These are phyloP conservation scores for Peromyscus californicus DNA, from an alignment of 2,113 vertebrate genomes.

Conservation along the genomic window DNA sequence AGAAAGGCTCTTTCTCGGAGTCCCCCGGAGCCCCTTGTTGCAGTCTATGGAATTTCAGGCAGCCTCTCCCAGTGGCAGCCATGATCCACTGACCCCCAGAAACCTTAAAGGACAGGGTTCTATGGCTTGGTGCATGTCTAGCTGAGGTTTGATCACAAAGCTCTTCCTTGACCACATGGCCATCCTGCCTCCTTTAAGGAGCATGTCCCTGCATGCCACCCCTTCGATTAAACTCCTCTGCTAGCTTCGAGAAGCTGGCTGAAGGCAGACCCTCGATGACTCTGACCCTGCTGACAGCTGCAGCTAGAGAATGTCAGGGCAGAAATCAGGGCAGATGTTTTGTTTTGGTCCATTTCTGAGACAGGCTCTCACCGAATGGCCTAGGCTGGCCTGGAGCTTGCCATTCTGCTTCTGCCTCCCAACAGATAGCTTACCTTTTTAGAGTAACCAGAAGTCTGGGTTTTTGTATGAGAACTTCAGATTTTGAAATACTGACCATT, in stretches of 20 bases:
- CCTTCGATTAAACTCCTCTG: not conserved
- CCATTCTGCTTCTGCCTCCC: not conserved
- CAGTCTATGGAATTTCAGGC: accelerated
- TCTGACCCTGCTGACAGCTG: not conserved
- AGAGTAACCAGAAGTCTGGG: not conserved
- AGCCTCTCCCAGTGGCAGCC: not conserved
- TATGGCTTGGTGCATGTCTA: not conserved
- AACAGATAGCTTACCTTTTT: not conserved
- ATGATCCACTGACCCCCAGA: not conserved
- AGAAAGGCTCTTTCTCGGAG: not conserved
- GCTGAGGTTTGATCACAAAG: not conserved
- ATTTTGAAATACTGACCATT: conserved; percentile 11
- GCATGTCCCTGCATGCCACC: not conserved
- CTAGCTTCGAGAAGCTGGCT: no score
- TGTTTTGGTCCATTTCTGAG: not conserved
- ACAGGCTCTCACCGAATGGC: not conserved
- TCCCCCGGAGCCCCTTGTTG: not conserved
- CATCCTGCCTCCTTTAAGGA: not conserved
- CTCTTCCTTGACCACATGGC: not conserved
- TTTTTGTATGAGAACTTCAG: not conserved
- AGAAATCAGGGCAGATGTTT: not conserved
- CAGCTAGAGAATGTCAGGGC: not conserved
- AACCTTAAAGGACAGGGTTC: not conserved
- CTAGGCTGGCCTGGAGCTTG: not conserved
- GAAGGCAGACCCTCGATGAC: not conserved